Evolutionary conservation across 2,888 invertebrate genomes (phyloP), one percentile per base, ranked within the genome.

Genomic region (Hyles lineata): DNA sequence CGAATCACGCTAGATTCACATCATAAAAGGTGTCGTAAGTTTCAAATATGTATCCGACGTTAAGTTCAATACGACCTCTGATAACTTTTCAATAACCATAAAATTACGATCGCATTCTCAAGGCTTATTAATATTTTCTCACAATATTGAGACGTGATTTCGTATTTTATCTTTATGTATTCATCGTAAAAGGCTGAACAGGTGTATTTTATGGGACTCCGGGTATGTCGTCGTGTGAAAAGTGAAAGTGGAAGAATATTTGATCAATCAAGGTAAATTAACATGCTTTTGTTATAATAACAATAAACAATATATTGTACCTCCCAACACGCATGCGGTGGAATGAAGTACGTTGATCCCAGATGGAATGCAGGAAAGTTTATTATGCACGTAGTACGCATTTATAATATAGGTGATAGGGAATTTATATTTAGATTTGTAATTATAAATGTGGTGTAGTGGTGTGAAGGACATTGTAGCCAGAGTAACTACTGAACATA

Each of bases 81-180:
- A 67, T 67, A 25, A 67, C 21, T 67, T 23, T 67, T 67, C 67
- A 67, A 67, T 67, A 50, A 67, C 50, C 67, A 67, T 67, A 67
- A 67, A 67, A 23, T 67, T 50, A 67, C 67, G 67, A 67, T 67
- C 50, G 21, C 43, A 50, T 67, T 67, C 67, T 67, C 3, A 11
- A 21, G 21, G 15, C 23, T 67, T 67, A 50, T 23, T 50, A 23
- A 67, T 23, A 67, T 50, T 23, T 67, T 67, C 50, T 50, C 67
- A 50, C 67, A 50, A 67, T 23, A 67, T 63, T n/a, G 21, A 63
- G 63, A 63, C 63, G 63, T 63, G 63, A 43, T 67, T 50, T 7
- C 67, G 17, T 23, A n/a, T 21, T 67, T 67, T 67, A 50, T 67
- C 67, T 67, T 67, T 67, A 67, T 6, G 50, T 50, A 25, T 50